These are phyloP conservation scores for Celastrina argiolus DNA, from an alignment of 2,888 invertebrate species.

Conservation along the genomic window DNA sequence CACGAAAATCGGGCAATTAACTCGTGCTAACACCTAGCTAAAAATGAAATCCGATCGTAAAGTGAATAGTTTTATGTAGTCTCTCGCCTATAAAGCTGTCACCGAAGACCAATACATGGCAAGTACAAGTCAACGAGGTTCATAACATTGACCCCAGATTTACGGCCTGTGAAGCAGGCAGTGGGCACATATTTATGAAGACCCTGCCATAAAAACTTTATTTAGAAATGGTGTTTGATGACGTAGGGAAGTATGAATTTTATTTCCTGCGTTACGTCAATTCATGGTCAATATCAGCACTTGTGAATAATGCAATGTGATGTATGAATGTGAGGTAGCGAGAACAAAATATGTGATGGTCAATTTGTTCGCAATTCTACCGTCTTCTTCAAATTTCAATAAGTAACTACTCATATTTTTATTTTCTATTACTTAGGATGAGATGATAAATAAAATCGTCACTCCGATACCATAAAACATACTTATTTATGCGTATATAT, in stretches of 20 bases:
- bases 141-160: slow-evolving; percentile 19
- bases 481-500: too few relatives aligned
- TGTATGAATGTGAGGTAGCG: too few relatives aligned
- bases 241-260: background rate
- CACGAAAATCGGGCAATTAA: background rate
- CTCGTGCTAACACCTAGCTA: background rate
- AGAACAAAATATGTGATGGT: too few relatives aligned
- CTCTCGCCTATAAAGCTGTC: slow-evolving; percentile 3
- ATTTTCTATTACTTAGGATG: too few relatives aligned
- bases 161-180: background rate
- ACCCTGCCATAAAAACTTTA: slow-evolving; percentile 32
- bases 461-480: too few relatives aligned
- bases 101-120: slow-evolving; percentile 7
- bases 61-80: background rate
- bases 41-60: background rate
- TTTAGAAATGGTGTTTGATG: slow-evolving; percentile 27
- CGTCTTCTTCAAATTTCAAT: too few relatives aligned
- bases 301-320: too few relatives aligned
- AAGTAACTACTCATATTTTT: too few relatives aligned
- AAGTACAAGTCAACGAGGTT: background rate
- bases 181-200: slow-evolving; percentile 28
- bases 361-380: too few relatives aligned
- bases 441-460: too few relatives aligned
- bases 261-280: background rate
- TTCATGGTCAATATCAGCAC: background rate